These are phyloP conservation scores for Lithodes maja DNA, from an alignment of 2,888 invertebrate species.

Conservation along the genomic window DNA sequence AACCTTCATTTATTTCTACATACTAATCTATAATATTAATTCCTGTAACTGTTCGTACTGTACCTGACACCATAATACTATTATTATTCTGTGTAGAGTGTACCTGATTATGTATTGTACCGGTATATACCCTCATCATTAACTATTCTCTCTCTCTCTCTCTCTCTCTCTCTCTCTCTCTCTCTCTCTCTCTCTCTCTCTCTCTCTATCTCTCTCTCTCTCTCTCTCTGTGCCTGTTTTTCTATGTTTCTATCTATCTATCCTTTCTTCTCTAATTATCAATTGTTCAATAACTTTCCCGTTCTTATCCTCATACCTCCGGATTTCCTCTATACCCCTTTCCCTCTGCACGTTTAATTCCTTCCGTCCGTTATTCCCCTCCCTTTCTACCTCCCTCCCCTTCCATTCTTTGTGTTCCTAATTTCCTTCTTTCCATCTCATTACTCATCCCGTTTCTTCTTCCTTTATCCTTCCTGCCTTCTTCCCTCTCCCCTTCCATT, in stretches of 20 bases:
- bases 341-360: conserved; percentile 24
- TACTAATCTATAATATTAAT: too few species aligned
- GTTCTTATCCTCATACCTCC: neutral
- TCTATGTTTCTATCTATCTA: neutral
- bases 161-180: neutral
- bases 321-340: neutral
- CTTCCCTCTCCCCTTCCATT: neutral
- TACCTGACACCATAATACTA: too few species aligned
- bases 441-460: neutral
- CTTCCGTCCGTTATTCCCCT: neutral
- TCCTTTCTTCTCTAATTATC: neutral
- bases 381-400: conserved; percentile 11
- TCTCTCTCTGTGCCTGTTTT: neutral
- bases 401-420: too few species aligned
- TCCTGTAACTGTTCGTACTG: too few species aligned
- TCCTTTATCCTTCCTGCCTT: neutral
- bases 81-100: too few species aligned
- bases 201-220: neutral
- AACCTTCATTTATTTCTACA: too few species aligned
- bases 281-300: neutral
- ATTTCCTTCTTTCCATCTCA: neutral
- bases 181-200: neutral
- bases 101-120: too few species aligned
- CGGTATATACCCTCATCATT: neutral
- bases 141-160: neutral